Evolutionary conservation across 2,888 invertebrate genomes (phyloP).

Genomic region (Pycnomerus fuliginosus): DNA sequence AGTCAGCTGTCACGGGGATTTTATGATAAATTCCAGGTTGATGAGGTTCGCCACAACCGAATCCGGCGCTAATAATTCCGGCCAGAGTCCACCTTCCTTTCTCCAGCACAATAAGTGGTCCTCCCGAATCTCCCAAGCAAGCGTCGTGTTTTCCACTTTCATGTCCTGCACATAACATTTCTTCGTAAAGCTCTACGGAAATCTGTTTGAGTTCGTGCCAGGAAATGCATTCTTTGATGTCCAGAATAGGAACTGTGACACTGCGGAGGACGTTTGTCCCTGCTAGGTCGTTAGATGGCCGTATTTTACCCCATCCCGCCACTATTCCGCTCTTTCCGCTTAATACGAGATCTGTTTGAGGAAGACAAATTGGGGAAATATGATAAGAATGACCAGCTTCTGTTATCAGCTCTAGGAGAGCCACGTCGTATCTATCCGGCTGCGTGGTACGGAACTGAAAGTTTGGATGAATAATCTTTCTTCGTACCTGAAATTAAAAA

Average conservation of each 20-base stretch:
- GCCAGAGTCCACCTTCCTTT: constrained; percentile 73
- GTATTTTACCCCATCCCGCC: constrained; percentile 85
- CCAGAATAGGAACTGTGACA: constrained; percentile 78
- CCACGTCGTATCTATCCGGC: constrained; percentile 80
- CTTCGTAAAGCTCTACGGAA: constrained; percentile 69
- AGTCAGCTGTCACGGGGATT: constrained; percentile 67
- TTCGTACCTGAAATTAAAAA: constrained; percentile 56
- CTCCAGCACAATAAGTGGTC: constrained; percentile 70
- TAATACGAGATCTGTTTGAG: constrained; percentile 53
- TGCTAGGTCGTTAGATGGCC: constrained; percentile 68
- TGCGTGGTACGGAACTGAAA: constrained; percentile 81
- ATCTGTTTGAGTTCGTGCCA: constrained; percentile 84
- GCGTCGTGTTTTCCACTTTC: constrained; percentile 81
- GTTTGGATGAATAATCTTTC: constrained; percentile 76
- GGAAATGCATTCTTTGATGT: constrained; percentile 72
- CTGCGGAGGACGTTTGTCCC: constrained; percentile 80
- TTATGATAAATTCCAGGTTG: constrained; percentile 87
- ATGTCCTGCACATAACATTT: constrained; percentile 85
- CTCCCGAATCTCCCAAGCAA: constrained; percentile 81
- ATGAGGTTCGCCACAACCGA: constrained; percentile 81
- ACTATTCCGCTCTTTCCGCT: constrained; percentile 64
- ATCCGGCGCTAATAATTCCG: constrained; percentile 83
- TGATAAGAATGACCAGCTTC: constrained; percentile 61
- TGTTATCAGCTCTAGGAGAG: constrained; percentile 69
- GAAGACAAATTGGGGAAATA: constrained; percentile 79